phyloP scores from a whole-genome alignment of 1,140 invertebrate species.

The Dolichoris vasculosae region DNA sequence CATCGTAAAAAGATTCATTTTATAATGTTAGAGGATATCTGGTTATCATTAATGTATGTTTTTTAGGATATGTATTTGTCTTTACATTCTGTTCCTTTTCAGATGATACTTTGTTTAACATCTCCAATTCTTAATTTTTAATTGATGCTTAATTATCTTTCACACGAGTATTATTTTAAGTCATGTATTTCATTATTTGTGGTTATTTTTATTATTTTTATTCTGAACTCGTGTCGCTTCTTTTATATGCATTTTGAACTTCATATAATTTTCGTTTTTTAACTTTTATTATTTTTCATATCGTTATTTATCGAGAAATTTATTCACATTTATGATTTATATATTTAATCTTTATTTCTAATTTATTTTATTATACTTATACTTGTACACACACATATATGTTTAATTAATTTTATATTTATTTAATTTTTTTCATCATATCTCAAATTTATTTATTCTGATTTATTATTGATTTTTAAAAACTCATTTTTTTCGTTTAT shows the following conservation, averaged over 20 bases:
- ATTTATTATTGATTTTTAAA: neutral
- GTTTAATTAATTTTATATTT: neutral
- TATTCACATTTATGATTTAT: neutral
- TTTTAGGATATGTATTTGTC: neutral
- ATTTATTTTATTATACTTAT: neutral
- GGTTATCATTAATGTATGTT: neutral
- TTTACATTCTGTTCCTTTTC: slow-evolving; percentile 2
- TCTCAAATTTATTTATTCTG: neutral
- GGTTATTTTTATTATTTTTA: slow-evolving; percentile 9
- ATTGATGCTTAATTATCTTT: slow-evolving; percentile 5
- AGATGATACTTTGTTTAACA: slow-evolving; percentile 18
- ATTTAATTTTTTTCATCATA: neutral
- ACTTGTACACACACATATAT: neutral
- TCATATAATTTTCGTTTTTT: slow-evolving; percentile 16
- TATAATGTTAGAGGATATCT: slow-evolving; percentile 14
- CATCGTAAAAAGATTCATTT: neutral
- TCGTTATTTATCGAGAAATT: neutral
- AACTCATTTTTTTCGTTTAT: neutral
- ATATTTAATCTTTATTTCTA: neutral
- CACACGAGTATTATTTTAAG: neutral
- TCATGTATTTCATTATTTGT: neutral
- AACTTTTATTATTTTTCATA: neutral
- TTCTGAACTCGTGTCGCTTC: slow-evolving; percentile 43
- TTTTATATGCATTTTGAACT: slow-evolving; percentile 27
- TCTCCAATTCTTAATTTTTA: slow-evolving; percentile 27